phyloP scores from a whole-genome alignment of 2,888 invertebrate species.

The Teleogryllus oceanicus region DNA sequence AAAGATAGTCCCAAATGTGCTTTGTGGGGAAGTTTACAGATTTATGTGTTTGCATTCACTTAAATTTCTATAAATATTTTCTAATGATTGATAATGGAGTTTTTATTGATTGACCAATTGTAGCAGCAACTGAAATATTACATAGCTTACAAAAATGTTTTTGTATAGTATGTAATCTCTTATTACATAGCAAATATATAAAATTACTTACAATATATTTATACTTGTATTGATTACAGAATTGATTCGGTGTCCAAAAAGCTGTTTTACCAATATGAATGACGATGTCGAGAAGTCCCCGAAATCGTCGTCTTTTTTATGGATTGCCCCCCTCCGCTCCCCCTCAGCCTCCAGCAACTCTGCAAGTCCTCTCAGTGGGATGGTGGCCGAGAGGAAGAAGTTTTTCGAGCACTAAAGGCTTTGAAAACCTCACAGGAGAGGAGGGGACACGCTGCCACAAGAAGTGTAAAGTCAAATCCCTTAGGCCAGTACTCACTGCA shows the following conservation, averaged over 20 bases:
- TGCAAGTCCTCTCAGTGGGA: conserved; percentile 54
- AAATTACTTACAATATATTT: neutral
- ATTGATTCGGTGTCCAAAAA: conserved; percentile 55
- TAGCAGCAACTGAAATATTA: too few species aligned
- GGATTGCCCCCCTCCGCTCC: conserved; percentile 39
- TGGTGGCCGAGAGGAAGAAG: conserved; percentile 71
- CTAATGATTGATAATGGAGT: too few species aligned
- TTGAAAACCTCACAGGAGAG: neutral
- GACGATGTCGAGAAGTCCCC: conserved; percentile 39
- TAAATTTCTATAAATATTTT: too few species aligned
- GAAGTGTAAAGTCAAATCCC: neutral
- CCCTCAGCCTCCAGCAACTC: conserved; percentile 38
- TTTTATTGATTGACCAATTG: too few species aligned
- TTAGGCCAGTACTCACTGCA: neutral
- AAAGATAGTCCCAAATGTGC: too few species aligned
- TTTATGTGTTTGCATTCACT: too few species aligned
- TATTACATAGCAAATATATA: neutral
- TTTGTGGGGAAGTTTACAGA: too few species aligned
- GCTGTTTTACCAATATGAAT: conserved; percentile 43
- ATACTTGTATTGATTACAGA: conserved; percentile 47
- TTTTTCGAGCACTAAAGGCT: conserved; percentile 55
- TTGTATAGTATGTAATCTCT: too few species aligned
- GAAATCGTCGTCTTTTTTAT: conserved; percentile 33
- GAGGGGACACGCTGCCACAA: neutral
- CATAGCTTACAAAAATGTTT: too few species aligned